Conservation (phyloP, 2,888 invertebrate genomes). For the Ornithoptera priamus region DNA sequence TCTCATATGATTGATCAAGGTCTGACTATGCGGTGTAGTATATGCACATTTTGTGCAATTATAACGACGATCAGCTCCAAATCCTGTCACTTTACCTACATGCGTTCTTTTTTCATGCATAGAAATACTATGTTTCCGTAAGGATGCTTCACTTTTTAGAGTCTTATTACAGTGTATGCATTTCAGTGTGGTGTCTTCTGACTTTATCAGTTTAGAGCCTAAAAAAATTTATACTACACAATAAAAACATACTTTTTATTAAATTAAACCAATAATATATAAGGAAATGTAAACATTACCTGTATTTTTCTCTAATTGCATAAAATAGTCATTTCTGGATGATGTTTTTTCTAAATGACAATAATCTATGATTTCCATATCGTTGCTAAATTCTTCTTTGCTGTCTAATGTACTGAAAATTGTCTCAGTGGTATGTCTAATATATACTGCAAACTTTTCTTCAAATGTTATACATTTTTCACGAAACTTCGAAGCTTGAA, state of each 20-base stretch:
- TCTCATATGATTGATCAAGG: constrained; percentile 69
- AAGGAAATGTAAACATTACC: neutral
- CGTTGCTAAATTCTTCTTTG: neutral
- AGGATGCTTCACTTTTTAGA: constrained; percentile 54
- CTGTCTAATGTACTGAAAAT: neutral
- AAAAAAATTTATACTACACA: neutral
- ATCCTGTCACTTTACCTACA: constrained; percentile 62
- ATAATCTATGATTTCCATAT: constrained; percentile 1
- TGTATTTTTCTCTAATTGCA: neutral
- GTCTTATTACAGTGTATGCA: constrained; percentile 58
- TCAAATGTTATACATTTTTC: constrained; percentile 58
- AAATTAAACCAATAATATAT: too few species aligned
- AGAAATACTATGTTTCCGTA: constrained; percentile 56
- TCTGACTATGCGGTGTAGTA: constrained; percentile 70
- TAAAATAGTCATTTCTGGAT: neutral
- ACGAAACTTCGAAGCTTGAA: constrained; percentile 53
- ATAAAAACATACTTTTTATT: neutral
- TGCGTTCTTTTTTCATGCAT: constrained; percentile 67
- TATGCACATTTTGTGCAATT: constrained; percentile 70
- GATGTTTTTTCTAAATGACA: neutral
- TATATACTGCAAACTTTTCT: constrained; percentile 46
- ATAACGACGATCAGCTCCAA: constrained; percentile 58
- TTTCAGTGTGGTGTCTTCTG: constrained; percentile 16
- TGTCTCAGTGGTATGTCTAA: constrained; percentile 28
- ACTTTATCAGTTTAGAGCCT: constrained; percentile 1